Evolutionary conservation across 2,888 invertebrate species (phyloP).

Genomic region (Erebia aethiops): DNA sequence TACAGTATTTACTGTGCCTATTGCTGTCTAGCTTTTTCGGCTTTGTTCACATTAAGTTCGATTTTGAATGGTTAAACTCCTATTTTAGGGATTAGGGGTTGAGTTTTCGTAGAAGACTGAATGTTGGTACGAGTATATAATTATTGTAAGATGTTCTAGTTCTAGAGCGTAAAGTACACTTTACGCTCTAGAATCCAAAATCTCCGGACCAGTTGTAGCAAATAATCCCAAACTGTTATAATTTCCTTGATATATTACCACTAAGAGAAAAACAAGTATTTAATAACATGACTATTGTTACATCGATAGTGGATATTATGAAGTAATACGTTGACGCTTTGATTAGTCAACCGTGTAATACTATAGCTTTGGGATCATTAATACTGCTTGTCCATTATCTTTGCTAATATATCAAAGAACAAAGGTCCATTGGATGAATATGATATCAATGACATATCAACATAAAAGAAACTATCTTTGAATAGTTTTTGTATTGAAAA

Average conservation of each 20-base stretch:
- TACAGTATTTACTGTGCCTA: too few species aligned
- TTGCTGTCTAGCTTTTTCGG: too few species aligned
- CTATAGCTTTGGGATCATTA: neutral
- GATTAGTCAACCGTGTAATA: conserved; percentile 6
- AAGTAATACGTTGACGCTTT: neutral
- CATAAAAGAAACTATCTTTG: neutral
- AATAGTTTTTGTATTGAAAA: neutral
- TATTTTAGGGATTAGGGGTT: too few species aligned
- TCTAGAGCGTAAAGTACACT: too few species aligned
- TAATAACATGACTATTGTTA: neutral
- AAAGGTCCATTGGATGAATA: conserved; percentile 1
- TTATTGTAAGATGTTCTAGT: too few species aligned
- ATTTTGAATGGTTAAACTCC: too few species aligned
- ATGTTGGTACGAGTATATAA: too few species aligned
- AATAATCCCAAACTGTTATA: neutral
- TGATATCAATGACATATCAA: neutral
- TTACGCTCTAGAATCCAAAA: too few species aligned
- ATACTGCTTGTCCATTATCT: neutral
- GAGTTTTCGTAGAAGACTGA: too few species aligned
- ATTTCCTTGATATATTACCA: conserved; percentile 1
- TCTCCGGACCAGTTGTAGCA: too few species aligned
- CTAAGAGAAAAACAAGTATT: neutral
- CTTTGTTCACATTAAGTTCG: too few species aligned
- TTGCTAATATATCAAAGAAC: conserved; percentile 10
- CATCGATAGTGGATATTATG: conserved; percentile 1